phyloP scores from a whole-genome alignment of 2,113 vertebrate genomes.

The Mus spicilegus region DNA sequence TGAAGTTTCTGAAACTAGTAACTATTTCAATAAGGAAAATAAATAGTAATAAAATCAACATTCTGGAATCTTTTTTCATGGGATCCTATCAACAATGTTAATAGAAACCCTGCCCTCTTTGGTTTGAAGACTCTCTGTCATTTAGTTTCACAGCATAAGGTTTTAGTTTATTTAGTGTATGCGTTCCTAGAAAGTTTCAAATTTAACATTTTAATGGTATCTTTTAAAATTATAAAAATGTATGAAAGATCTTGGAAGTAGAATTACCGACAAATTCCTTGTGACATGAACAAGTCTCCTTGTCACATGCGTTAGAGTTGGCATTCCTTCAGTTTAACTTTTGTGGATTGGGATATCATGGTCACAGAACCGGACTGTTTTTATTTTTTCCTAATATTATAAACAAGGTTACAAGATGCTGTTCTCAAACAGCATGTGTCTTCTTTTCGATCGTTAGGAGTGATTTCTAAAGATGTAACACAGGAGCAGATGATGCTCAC shows the following conservation, averaged over 20 bases:
- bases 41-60: constrained; percentile 1
- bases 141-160: not conserved
- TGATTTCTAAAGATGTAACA: constrained; percentile 78
- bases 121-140: not conserved
- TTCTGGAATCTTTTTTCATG: not conserved
- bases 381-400: not conserved
- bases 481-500: constrained; percentile 77
- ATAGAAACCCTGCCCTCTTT: not conserved
- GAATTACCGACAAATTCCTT: constrained; percentile 61
- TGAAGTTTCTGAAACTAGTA: constrained; percentile 27
- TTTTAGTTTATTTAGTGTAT: not conserved
- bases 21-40: constrained; percentile 19
- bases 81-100: not conserved
- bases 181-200: constrained; percentile 51
- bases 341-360: not conserved
- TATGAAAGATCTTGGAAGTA: constrained; percentile 27
- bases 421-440: constrained; percentile 73
- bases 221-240: constrained; percentile 16
- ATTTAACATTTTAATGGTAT: constrained; percentile 55
- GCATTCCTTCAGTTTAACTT: constrained; percentile 55
- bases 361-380: not conserved
- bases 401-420: constrained; percentile 68
- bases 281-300: constrained; percentile 10
- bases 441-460: constrained; percentile 73
- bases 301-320: not conserved